Conservation (phyloP, 2,888 invertebrate species). For the Listrodromus nycthemerus region DNA sequence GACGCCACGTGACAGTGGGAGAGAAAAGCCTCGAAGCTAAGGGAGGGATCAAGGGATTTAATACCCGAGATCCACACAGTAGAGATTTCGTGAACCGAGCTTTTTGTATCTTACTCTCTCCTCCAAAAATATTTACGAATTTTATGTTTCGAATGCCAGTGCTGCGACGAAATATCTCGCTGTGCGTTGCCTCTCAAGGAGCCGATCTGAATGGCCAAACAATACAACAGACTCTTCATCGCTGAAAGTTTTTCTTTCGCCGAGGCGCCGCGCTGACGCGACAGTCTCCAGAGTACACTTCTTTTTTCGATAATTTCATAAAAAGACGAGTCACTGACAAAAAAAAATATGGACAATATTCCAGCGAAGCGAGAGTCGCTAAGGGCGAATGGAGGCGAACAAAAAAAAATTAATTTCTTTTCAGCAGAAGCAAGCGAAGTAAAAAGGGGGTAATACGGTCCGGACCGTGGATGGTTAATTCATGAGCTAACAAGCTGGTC, state of each 20-base stretch:
- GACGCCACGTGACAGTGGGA: conserved; percentile 28
- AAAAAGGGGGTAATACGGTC: too few species aligned
- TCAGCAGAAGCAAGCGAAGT: too few species aligned
- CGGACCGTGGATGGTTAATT: too few species aligned
- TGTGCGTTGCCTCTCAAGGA: conserved; percentile 31
- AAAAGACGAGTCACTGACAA: conserved; percentile 42
- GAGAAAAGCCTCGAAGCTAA: conserved; percentile 31
- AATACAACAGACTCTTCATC: conserved; percentile 43
- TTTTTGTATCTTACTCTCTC: conserved; percentile 1
- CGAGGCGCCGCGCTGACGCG: neutral
- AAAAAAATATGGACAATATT: conserved; percentile 44
- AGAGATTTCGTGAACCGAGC: conserved; percentile 65
- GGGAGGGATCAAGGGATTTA: conserved; percentile 50
- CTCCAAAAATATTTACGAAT: conserved; percentile 60
- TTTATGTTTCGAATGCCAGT: conserved; percentile 59
- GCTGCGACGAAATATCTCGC: conserved; percentile 63
- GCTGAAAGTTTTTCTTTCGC: conserved; percentile 61
- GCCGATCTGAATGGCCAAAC: conserved; percentile 21
- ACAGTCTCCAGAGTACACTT: conserved; percentile 23
- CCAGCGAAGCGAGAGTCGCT: conserved; percentile 38
- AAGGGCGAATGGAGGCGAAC: neutral
- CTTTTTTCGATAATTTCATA: conserved; percentile 61
- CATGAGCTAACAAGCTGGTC: too few species aligned
- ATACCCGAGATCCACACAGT: conserved; percentile 43
- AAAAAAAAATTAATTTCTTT: too few species aligned